Evolutionary conservation across 2,888 invertebrate genomes (phyloP).

Genomic region (Drosophila hamatofila): DNA sequence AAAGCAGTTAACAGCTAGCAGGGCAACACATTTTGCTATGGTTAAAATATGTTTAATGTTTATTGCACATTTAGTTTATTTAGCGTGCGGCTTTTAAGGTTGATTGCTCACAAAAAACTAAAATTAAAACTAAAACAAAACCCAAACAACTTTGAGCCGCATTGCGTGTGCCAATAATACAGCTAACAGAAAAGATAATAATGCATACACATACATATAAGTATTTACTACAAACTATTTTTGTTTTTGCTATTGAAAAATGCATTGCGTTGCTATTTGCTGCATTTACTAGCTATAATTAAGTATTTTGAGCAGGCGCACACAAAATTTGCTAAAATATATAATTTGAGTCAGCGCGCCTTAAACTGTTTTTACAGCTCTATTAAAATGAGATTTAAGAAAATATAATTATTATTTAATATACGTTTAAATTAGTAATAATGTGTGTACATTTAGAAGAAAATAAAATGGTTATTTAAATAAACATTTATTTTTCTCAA

Average conservation of each 20-base stretch:
- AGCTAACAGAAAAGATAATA: constrained; percentile 13
- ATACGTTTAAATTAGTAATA: background rate
- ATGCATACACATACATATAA: background rate
- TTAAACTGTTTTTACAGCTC: background rate
- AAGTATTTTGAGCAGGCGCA: constrained; percentile 24
- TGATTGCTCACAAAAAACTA: constrained; percentile 41
- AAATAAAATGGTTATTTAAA: background rate
- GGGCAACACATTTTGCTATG: constrained; percentile 52
- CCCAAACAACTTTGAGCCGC: constrained; percentile 15
- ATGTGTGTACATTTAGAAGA: background rate
- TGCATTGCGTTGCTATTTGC: constrained; percentile 28
- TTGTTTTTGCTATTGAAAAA: constrained; percentile 27
- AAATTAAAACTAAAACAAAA: background rate
- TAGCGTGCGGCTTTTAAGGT: constrained; percentile 46
- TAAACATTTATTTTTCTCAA: constrained; percentile 3
- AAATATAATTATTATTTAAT: background rate
- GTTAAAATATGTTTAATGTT: constrained; percentile 31
- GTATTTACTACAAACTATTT: background rate
- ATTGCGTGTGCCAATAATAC: constrained; percentile 44
- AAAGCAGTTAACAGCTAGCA: constrained; percentile 52
- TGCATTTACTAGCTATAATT: constrained; percentile 38
- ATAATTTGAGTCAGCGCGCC: background rate
- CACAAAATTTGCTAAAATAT: background rate
- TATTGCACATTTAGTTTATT: constrained; percentile 46
- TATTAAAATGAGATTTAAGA: background rate